Percentiles rank a stretch among this genome's conserved stretches.
These are phyloP conservation scores for Macrosteles quadrilineatus DNA, from an alignment of 1,140 invertebrate species.

Conservation along the genomic window DNA sequence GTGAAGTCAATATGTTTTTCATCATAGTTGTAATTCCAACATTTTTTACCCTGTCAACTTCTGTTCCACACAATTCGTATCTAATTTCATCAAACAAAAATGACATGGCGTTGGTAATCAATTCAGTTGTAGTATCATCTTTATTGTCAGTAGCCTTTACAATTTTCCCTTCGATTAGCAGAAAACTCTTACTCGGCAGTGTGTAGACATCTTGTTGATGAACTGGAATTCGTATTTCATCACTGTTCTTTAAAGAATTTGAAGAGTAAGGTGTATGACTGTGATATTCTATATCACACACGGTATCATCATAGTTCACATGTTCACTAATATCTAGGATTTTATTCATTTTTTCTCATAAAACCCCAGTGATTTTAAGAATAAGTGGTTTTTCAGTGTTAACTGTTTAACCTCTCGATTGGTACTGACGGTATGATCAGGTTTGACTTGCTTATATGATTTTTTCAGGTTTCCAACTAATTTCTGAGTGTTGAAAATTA, in stretches of 20 bases:
- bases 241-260: constrained; percentile 40
- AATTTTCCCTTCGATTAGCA: constrained; percentile 44
- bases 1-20: constrained; percentile 47
- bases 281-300: constrained; percentile 47
- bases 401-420: neutral
- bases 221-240: constrained; percentile 44
- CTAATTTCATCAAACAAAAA: constrained; percentile 53
- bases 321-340: constrained; percentile 35
- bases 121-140: neutral
- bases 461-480: neutral
- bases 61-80: constrained; percentile 51
- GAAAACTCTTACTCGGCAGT: constrained; percentile 44
- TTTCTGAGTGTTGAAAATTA: neutral
- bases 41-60: constrained; percentile 51
- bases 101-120: constrained; percentile 30
- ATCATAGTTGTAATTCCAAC: constrained; percentile 49
- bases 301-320: constrained; percentile 41
- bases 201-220: constrained; percentile 49
- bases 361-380: neutral
- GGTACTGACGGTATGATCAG: neutral
- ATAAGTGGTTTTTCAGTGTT: neutral
- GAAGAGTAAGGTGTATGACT: constrained; percentile 46
- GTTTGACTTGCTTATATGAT: neutral
- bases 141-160: neutral
- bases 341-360: neutral